Evolutionary conservation across 2,113 vertebrate genomes (phyloP).

Genomic region (Hydropotes inermis): DNA sequence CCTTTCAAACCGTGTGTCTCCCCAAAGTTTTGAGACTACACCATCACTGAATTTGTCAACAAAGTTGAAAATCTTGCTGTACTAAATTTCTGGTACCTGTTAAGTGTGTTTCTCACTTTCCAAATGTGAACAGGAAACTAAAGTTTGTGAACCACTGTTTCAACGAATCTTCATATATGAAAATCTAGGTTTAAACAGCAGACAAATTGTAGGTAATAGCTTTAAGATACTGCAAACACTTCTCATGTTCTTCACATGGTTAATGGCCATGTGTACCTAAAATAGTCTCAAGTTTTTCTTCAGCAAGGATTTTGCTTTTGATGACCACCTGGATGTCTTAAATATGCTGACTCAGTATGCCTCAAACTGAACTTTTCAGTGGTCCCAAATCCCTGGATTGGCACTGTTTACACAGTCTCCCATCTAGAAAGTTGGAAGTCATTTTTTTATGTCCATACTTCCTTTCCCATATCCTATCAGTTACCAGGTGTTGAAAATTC

Average conservation of each 20-base stretch:
- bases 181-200: not conserved
- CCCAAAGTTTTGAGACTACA: not conserved
- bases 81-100: not conserved
- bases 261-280: not conserved
- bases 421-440: not conserved
- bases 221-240: not conserved
- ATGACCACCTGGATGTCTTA: not conserved
- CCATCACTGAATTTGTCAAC: not conserved
- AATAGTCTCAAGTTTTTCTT: not conserved
- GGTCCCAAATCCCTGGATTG: not conserved
- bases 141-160: not conserved
- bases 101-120: not conserved
- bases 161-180: not conserved
- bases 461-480: not conserved
- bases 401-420: not conserved
- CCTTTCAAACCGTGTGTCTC: not conserved
- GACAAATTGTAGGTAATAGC: not conserved
- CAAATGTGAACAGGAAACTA: not conserved
- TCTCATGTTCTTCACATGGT: not conserved
- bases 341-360: not conserved
- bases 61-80: not conserved
- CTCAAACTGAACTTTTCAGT: not conserved
- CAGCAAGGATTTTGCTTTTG: not conserved
- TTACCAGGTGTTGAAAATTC: not conserved
- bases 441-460: not conserved